Base-by-base conservation (phyloP, 2,113 vertebrate species). In the Oncorhynchus gorbuscha region DNA sequence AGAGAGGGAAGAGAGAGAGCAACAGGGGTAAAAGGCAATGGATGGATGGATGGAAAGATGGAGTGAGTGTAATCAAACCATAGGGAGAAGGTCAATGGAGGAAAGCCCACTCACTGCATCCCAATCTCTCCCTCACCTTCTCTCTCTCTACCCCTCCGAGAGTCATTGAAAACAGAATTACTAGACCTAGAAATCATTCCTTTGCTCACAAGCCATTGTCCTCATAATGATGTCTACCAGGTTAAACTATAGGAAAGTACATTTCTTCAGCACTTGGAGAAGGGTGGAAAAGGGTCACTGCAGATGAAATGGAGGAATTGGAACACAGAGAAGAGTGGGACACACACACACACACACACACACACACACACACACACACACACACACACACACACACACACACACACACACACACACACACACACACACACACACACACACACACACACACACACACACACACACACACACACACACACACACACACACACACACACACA, bases 11-110 rank as follows among this genome's bases (percentile, higher is more conserved):
- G 45, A 69, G 45, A 61, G 58, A 76, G 72, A 62, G 73, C 39
- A 35, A 61, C 11, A 7, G 55, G 32, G 74, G 32, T 75, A 61
- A 72, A 26, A 66, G 64, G 24, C 22, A 24, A 14, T 5, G 64
- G 64, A 66, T 24, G 64, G 64, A 28, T 30, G 39, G 39, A 45
- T 45, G 39, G 39, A 45, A 45, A 45, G 61, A 64, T 8, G 64
- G 35, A 64, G 73, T 65, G 65, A 79, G 77, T 59, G 64, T 81
- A 73, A 80, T 80, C 62, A 75, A 72, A 72, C 49, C 65, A 73
- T 30, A 24, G 66, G 64, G 66, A 28, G 39, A 59, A n/a, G 71
- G 66, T 59, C 24, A 45, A 22, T 51, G 35, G 48, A 48, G 48
- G 70, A 30, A 62, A n/a, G n/a, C 62, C 39, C 28, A 72, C 45